Base-by-base conservation (phyloP, 1,140 invertebrate species). In the Tachypleus tridentatus region DNA sequence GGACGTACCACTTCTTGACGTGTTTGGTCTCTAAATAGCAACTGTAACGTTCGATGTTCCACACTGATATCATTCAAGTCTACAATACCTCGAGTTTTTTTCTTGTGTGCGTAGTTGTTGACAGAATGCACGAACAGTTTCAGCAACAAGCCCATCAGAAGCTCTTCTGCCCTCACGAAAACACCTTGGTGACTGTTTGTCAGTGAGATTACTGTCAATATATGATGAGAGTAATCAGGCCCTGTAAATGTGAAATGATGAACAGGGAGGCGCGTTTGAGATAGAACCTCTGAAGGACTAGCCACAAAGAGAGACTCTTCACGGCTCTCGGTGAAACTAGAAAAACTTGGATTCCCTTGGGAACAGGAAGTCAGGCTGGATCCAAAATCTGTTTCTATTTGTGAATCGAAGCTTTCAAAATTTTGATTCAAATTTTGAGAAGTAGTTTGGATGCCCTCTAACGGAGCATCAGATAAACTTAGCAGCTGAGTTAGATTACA, bases 161-260 rank as follows among this genome's bases (percentile, higher is more conserved):
- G 93, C 92, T 68, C 93, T 80, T 53, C 93, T 79, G 4, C 91
- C 91, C 79, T 96, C 89, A 70, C 89, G 80, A 76, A 92, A 92
- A 74, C 87, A 86, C 3, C 91, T 86, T 0, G 89, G 89, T 58
- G 88, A 91, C 64, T 87, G 79, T 48, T 86, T 88, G 59, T 86
- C n/a, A 10, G 10, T 80, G 57, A 82, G 81, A 65, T 9, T 54
- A 58, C 69, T 70, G 61, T 75, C 71, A 61, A 66, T 11, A 70
- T 66, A 70, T 71, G 9, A 62, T 80, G 65, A 75, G 74, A 47
- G 69, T 7, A 48, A 49, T n/a, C 47, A 57, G 56, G 47, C 5
- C 56, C 10, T 11, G 56, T 6, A 29, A 11, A 57, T 4, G 56
- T 57, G 56, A 11, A 11, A 57, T 29, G 5, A 11, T 29, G n/a